Percentiles rank a stretch among this genome's conserved stretches.
These are phyloP conservation scores for Tokudaia tokunoshimensis DNA, from an alignment of 2,797 vertebrate genomes.

Conservation along the genomic window DNA sequence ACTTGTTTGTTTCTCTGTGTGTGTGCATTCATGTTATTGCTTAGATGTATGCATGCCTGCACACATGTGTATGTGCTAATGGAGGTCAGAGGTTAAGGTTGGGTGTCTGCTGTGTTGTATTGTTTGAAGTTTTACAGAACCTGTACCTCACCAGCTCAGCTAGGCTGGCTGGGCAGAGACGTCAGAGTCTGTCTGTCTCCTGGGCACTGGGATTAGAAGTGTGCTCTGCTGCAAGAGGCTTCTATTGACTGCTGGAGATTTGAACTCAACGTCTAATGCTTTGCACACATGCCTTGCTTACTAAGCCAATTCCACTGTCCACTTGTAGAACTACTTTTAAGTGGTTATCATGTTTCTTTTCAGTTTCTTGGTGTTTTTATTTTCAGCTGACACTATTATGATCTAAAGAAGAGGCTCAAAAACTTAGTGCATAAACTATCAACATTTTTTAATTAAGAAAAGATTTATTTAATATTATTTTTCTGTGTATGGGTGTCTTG, in stretches of 20 bases:
- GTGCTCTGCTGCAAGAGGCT: no score
- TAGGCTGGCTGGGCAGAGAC: no score
- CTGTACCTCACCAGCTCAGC: not conserved
- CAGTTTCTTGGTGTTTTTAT: not conserved
- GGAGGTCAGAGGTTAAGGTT: not conserved
- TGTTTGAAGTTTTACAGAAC: not conserved
- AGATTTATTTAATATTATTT: not conserved
- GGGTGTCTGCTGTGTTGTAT: not conserved
- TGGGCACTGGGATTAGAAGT: not conserved
- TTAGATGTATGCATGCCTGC: no score
- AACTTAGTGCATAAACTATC: not conserved
- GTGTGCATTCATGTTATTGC: not conserved
- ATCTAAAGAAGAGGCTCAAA: not conserved
- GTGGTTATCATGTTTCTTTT: conserved; percentile 7
- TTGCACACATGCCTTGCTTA: not conserved
- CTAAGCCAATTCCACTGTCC: no score
- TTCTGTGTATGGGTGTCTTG: not conserved
- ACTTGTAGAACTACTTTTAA: not conserved
- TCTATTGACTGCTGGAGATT: not conserved
- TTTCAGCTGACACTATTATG: not conserved
- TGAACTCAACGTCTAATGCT: not conserved
- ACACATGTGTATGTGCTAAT: not conserved
- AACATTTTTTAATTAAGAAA: not conserved
- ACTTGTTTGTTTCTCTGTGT: not conserved
- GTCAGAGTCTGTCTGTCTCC: not conserved